phyloP scores from a whole-genome alignment of 2,888 invertebrate genomes.

The Megaustenia siamemsis region DNA sequence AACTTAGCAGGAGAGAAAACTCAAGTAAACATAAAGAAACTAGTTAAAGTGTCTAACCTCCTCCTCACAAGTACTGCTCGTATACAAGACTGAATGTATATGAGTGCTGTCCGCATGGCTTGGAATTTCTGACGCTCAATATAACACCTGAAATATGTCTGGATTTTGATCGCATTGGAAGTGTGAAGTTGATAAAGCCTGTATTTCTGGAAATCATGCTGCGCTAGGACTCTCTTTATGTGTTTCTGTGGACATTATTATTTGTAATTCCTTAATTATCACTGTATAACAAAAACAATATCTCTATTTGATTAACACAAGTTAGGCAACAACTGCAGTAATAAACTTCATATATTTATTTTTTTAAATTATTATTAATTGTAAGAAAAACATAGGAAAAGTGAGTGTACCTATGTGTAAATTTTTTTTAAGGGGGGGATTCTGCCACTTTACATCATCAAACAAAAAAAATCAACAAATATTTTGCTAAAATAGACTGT shows the following conservation, averaged over 20 bases:
- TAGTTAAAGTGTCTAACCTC: constrained; percentile 70
- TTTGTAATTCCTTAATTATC: neutral
- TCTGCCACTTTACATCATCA: no score
- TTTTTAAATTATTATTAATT: no score
- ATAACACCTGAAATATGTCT: constrained; percentile 88
- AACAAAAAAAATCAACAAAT: no score
- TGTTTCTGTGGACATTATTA: constrained; percentile 54
- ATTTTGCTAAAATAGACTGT: no score
- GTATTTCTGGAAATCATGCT: constrained; percentile 66
- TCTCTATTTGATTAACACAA: no score
- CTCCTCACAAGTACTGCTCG: constrained; percentile 86
- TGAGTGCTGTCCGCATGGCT: constrained; percentile 83
- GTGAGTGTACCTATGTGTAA: no score
- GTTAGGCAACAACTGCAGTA: neutral
- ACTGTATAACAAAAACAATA: no score
- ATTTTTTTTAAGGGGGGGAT: no score
- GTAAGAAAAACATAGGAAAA: no score
- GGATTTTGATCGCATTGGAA: constrained; percentile 84
- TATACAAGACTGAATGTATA: constrained; percentile 85
- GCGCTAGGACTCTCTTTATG: constrained; percentile 57
- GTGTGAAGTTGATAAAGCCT: constrained; percentile 75
- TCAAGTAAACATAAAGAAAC: neutral
- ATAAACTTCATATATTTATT: neutral
- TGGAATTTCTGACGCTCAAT: constrained; percentile 86
- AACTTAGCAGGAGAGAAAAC: neutral